Conservation (phyloP, 2,888 invertebrate species). For the Smittia sp. region DNA sequence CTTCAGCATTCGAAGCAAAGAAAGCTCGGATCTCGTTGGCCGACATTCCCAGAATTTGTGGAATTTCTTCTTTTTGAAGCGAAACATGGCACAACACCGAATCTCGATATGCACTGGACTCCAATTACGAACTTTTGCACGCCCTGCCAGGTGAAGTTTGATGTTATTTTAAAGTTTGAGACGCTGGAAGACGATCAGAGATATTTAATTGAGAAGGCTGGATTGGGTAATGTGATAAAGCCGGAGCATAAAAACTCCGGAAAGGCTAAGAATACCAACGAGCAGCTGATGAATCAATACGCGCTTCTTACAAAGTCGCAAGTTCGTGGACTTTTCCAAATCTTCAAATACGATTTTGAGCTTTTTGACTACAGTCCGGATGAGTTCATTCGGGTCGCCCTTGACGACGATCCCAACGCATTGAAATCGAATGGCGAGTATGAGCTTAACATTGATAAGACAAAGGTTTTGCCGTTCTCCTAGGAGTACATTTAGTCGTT, state of each 20-base stretch:
- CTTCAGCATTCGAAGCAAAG: conserved; percentile 25
- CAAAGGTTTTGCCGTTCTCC: conserved; percentile 32
- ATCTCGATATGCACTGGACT: conserved; percentile 85
- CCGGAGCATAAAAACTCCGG: conserved; percentile 83
- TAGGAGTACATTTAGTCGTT: conserved; percentile 26
- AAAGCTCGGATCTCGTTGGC: conserved; percentile 57
- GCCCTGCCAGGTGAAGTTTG: conserved; percentile 79
- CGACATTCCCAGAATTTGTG: conserved; percentile 79
- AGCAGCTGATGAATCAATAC: conserved; percentile 72
- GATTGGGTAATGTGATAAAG: conserved; percentile 70
- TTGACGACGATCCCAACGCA: background rate
- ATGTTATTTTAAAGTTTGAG: conserved; percentile 78
- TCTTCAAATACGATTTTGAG: conserved; percentile 83
- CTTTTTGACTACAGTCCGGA: conserved; percentile 80
- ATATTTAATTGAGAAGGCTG: conserved; percentile 74
- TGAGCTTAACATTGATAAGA: conserved; percentile 27
- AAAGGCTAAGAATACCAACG: conserved; percentile 69
- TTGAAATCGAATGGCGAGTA: background rate
- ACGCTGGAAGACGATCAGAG: conserved; percentile 79
- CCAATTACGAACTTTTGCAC: conserved; percentile 80
- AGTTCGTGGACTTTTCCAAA: conserved; percentile 71
- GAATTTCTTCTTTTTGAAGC: conserved; percentile 72
- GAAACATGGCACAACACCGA: conserved; percentile 56
- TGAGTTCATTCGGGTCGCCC: conserved; percentile 63
- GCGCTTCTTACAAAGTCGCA: conserved; percentile 71